Conservation (phyloP, 2,888 invertebrate species). For the Lepidocyrtoides sp. region DNA sequence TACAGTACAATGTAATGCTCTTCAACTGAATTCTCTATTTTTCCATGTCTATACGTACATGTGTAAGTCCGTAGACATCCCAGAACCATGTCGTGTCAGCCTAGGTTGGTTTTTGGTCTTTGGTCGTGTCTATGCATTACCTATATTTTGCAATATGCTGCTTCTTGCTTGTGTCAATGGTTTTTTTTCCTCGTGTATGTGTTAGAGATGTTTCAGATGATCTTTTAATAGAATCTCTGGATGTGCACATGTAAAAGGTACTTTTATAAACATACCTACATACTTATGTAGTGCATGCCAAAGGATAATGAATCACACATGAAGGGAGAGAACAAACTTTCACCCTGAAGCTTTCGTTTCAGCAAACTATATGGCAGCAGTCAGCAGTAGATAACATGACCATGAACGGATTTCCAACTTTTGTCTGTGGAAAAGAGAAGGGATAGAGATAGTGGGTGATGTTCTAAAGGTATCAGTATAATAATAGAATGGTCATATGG, state of each 20-base stretch:
- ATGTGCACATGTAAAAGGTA: neutral
- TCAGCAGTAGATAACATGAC: neutral
- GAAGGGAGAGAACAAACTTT: conserved; percentile 36
- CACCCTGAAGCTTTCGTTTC: conserved; percentile 34
- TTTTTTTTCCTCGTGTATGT: too few relatives aligned
- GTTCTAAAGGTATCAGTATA: neutral
- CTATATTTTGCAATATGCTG: too few relatives aligned
- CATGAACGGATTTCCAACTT: conserved; percentile 12
- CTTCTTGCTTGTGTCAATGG: too few relatives aligned
- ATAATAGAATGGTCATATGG: neutral
- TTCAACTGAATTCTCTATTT: neutral
- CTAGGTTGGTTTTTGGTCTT: too few relatives aligned
- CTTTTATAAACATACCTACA: neutral
- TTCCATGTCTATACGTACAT: neutral
- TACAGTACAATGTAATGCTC: too few relatives aligned
- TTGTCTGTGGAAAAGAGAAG: neutral
- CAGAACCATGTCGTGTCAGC: conserved; percentile 20
- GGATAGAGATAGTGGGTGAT: neutral
- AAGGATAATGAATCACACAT: conserved; percentile 68
- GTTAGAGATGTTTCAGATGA: neutral
- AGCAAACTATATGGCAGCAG: neutral
- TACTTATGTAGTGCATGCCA: conserved; percentile 42
- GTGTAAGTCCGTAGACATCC: neutral
- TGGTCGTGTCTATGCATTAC: conserved; percentile 15
- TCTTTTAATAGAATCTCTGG: neutral